Base-by-base conservation (phyloP, 2,113 vertebrate genomes). In the Varanus salvator region DNA sequence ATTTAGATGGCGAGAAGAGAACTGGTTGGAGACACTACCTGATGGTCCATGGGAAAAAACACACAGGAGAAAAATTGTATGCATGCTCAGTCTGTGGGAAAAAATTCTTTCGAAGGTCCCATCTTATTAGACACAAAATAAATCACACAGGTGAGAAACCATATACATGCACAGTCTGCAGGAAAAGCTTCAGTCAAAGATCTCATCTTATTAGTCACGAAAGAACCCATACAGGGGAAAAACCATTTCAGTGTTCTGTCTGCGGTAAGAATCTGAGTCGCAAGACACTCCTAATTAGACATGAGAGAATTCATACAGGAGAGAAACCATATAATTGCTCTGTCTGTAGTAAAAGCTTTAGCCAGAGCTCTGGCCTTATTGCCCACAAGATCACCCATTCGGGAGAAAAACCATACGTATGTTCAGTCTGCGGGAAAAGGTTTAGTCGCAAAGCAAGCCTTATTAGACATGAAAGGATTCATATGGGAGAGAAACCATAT, bases 141-240 rank as follows among this genome's bases (percentile, higher is more conserved):
- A 95, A 54, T 84, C 93, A 85, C 87, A 86, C 74, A 78, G 57
- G 34, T 25, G 54, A 77, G 34, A 77, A 87, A 78, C 74, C 74
- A 64, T 77, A 77, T 38, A 21, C 23, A 1, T 87, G 57, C 7
- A 64, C 27, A 21, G 54, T 64, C 54, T 87, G 74, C n/a, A 60
- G 85, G 23, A 76, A 76, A 76, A 60, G 34, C 15, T 87, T 87
- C 34, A 66, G 27, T 77, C 85, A 77, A 44, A 77, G 57, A 31
- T 78, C 74, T 8, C 74, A 77, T 86, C 93, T 96, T 8, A 54
- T 83, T 0, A 90, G 93, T 0, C 95, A 96, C 14, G 93, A 94
- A 86, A 95, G 93, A 44, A 95, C 93, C 38, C 96, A 96, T 75
- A 89, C 90, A 1, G 92, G 94, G 1, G 87, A 95, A 82, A 96